Base-by-base conservation (phyloP, 2,888 invertebrate species). In the Pterostichus madidus region DNA sequence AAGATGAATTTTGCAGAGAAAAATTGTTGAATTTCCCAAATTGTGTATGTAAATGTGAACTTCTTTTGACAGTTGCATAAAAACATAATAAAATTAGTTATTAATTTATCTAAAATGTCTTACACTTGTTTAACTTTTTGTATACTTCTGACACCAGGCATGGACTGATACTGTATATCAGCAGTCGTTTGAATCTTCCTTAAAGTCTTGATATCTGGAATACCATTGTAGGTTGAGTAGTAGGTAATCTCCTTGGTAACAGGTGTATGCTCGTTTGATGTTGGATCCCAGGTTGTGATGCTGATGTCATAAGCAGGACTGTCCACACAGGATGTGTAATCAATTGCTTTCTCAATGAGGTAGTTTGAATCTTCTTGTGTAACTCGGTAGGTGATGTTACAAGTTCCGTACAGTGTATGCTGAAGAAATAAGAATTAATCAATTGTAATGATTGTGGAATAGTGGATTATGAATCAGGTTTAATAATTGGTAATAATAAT, bases 71-170 rank as follows among this genome's bases (percentile, higher is more conserved):
- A 24, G 24, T 24, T 24, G 3, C 39, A 39, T 39, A 5, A 39
- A 39, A 39, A 39, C 8, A 8, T 39, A 39, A 39, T 39, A 64
- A 8, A 35, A 64, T 15, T 13, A 35, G 39, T 64, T 32, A 15
- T 61, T 31, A 61, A 56, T 24, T 13, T 1, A 15, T 61, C 5
- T 24, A 24, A n/a, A 24, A 24, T 24, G 3, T 49, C 79, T 64
- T 64, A 79, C 78, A 8, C 6, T 79, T 79, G 79, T 13, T 46
- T n/a, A 8, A 79, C 10, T 5, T 10, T 46, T 24, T 79, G 61
- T 7, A 15, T 5, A 49, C 24, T 49, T 24, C 13, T 61, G 8
- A 64, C 13, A 13, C 44, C 49, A 31, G 59, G 46, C 79, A 46
- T 79, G 24, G 61, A 64, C 17, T 64, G 44, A 59, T 79, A 79